A percentile compares a stretch with the other conserved stretches of the same genome.
Evolutionary conservation across 1,140 invertebrate genomes (phyloP).

Genomic region (Pseudoatta argentina): DNA sequence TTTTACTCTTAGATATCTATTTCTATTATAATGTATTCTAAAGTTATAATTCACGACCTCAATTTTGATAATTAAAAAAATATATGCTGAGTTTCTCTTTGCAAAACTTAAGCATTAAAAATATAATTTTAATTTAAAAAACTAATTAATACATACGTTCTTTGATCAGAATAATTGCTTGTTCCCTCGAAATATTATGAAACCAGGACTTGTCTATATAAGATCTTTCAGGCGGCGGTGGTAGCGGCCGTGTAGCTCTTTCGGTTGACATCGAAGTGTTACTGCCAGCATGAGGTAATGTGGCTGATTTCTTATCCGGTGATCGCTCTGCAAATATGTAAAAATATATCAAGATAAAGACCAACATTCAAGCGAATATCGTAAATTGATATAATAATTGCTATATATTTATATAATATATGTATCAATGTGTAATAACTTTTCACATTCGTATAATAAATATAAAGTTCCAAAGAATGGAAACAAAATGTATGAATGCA

Average conservation of each 20-base stretch:
- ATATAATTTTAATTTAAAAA: slow-evolving; percentile 20
- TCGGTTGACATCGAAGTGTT: slow-evolving; percentile 77
- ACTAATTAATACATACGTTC: slow-evolving; percentile 78
- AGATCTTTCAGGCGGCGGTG: slow-evolving; percentile 81
- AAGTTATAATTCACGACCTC: background rate
- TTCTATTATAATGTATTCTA: background rate
- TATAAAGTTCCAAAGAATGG: background rate
- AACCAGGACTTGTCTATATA: slow-evolving; percentile 84
- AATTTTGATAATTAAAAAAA: slow-evolving; percentile 19
- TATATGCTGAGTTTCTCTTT: background rate
- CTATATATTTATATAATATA: background rate
- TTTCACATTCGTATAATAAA: slow-evolving; percentile 17
- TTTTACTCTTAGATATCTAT: no score
- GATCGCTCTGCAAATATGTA: slow-evolving; percentile 81
- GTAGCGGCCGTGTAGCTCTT: slow-evolving; percentile 81
- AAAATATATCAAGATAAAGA: background rate
- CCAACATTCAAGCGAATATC: background rate
- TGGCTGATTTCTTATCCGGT: slow-evolving; percentile 82
- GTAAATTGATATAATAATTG: slow-evolving; percentile 3
- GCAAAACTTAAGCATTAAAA: background rate
- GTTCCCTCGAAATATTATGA: slow-evolving; percentile 83
- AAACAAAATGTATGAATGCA: background rate
- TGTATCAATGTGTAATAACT: background rate
- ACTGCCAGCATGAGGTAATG: slow-evolving; percentile 79
- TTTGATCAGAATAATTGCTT: slow-evolving; percentile 81